A percentile compares a stretch with the other conserved stretches of the same genome.
Evolutionary conservation across 1,140 invertebrate species (phyloP).

Genomic region (Orchestia grillus): DNA sequence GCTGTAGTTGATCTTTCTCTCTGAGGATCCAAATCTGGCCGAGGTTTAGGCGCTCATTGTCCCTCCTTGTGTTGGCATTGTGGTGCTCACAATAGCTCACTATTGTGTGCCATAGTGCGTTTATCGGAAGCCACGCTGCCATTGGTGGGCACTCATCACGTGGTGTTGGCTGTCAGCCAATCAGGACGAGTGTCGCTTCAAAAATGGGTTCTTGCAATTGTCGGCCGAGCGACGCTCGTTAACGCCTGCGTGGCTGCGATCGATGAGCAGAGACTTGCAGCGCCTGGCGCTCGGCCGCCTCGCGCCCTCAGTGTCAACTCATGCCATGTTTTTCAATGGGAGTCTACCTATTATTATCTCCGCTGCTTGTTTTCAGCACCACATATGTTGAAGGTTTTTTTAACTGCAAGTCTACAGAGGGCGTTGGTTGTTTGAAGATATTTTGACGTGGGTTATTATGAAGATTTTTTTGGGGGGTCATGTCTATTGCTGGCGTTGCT

Average conservation of each 20-base stretch:
- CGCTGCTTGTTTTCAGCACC: not conserved
- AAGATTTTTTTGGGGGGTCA: too few species aligned
- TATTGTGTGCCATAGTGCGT: conserved; percentile 30
- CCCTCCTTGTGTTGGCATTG: conserved; percentile 32
- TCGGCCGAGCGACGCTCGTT: conserved; percentile 25
- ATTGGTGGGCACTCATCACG: conserved; percentile 27
- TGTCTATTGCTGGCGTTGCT: too few species aligned
- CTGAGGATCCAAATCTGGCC: conserved; percentile 36
- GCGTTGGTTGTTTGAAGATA: too few species aligned
- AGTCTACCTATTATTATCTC: not conserved
- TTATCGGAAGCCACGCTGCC: not conserved
- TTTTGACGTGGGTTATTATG: too few species aligned
- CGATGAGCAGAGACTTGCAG: not conserved
- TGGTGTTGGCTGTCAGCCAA: conserved; percentile 2
- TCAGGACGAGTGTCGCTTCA: not conserved
- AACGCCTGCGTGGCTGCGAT: conserved; percentile 5
- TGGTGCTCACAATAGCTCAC: conserved; percentile 24
- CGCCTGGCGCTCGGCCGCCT: too few species aligned
- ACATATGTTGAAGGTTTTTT: too few species aligned
- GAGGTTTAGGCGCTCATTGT: conserved; percentile 35
- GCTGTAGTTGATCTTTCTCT: conserved; percentile 20
- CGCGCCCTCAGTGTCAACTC: not conserved
- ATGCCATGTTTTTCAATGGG: not conserved
- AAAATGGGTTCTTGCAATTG: conserved; percentile 53
- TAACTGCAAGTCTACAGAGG: too few species aligned